Evolutionary conservation across 2,113 vertebrate genomes (phyloP).

Genomic region (Pogonocichla stellata): DNA sequence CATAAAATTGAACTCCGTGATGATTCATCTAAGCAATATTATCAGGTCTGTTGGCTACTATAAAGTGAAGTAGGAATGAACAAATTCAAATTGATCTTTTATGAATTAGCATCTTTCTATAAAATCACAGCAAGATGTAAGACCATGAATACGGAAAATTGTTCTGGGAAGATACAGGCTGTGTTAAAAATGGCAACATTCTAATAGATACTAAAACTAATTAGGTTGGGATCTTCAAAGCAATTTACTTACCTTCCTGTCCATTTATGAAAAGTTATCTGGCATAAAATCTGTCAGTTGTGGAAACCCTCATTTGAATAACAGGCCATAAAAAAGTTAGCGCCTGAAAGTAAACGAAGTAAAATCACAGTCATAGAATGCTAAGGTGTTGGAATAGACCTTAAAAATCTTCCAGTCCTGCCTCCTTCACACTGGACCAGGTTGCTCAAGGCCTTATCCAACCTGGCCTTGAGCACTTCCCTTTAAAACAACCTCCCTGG

Average conservation of each 20-base stretch:
- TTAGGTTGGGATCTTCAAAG: not conserved
- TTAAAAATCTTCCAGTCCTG: not conserved
- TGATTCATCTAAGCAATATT: not conserved
- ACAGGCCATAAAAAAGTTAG: not conserved
- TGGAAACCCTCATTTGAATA: not conserved
- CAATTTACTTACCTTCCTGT: constrained; percentile 4
- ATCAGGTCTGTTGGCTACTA: not conserved
- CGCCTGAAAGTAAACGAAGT: not conserved
- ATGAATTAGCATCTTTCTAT: not conserved
- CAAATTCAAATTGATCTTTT: constrained; percentile 15
- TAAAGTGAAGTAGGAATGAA: not conserved
- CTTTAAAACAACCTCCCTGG: not conserved
- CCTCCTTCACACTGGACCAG: fast-evolving
- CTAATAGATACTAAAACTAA: constrained; percentile 16
- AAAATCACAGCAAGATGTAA: constrained; percentile 12
- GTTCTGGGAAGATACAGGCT: not conserved
- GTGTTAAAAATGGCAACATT: not conserved
- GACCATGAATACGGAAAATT: not conserved
- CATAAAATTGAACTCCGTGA: not conserved
- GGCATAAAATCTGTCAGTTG: not conserved
- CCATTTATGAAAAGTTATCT: not conserved
- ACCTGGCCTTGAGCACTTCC: not conserved
- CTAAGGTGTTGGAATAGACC: not conserved
- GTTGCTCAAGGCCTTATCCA: not conserved
- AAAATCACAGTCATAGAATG: not conserved